Percentiles rank a stretch among this genome's conserved stretches.
Evolutionary conservation across 2,113 vertebrate species (phyloP).

Genomic region (Pomatostomus ruficeps): DNA sequence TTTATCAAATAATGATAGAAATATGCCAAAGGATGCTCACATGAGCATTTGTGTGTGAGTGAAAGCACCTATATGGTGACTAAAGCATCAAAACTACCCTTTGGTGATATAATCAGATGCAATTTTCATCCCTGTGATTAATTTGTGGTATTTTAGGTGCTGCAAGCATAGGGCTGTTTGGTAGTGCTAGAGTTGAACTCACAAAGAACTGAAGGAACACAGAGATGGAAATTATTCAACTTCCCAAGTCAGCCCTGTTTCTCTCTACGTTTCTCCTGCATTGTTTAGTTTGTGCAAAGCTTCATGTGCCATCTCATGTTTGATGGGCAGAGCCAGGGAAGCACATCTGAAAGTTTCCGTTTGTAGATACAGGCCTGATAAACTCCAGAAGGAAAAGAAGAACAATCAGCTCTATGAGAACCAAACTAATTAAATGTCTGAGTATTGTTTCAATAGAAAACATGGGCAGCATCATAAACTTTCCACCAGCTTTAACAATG

Average conservation of each 20-base stretch:
- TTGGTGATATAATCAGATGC: neutral
- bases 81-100: neutral
- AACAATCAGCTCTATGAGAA: constrained; percentile 62
- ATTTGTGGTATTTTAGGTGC: neutral
- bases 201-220: neutral
- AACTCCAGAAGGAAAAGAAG: constrained; percentile 20
- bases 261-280: neutral
- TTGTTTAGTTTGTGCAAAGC: neutral
- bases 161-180: neutral
- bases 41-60: neutral
- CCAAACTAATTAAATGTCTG: constrained; percentile 69
- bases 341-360: neutral
- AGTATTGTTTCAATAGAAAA: constrained; percentile 65
- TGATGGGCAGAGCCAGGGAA: neutral
- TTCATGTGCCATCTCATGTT: neutral
- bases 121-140: neutral
- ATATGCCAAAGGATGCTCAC: neutral
- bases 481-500: constrained; percentile 72
- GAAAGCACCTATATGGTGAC: neutral
- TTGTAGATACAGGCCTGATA: constrained; percentile 11
- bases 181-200: neutral
- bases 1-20: neutral
- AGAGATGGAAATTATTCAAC: neutral
- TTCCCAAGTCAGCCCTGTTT: neutral
- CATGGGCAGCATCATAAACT: constrained; percentile 68